Evolutionary conservation across 2,888 invertebrate species (phyloP).

Genomic region (Dasypolia templi): DNA sequence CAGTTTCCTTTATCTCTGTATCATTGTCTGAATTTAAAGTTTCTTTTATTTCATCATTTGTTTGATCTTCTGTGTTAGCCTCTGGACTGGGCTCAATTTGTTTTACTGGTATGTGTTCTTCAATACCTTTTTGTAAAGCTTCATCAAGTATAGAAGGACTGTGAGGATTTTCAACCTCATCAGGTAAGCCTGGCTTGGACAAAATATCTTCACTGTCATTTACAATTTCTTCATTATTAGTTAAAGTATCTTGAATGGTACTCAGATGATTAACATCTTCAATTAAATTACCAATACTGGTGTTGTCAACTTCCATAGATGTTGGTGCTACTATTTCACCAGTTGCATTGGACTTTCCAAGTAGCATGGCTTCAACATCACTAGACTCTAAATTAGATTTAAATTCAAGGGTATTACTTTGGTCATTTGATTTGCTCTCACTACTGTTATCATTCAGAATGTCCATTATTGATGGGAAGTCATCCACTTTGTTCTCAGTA

Average conservation of each 20-base stretch:
- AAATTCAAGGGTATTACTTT: constrained; percentile 74
- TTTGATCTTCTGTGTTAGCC: constrained; percentile 13
- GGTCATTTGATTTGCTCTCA: constrained; percentile 71
- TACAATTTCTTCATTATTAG: constrained; percentile 51
- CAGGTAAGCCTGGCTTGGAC: constrained; percentile 59
- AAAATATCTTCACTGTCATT: constrained; percentile 55
- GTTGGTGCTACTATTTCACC: constrained; percentile 68
- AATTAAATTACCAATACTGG: constrained; percentile 75
- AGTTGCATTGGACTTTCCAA: constrained; percentile 77
- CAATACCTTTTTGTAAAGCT: constrained; percentile 80
- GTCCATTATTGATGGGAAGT: constrained; percentile 89
- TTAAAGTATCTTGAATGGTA: constrained; percentile 64
- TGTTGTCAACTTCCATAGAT: constrained; percentile 80
- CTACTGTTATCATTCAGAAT: constrained; percentile 83
- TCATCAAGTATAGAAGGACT: constrained; percentile 87
- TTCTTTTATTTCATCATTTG: constrained; percentile 24
- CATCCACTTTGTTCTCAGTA: constrained; percentile 77
- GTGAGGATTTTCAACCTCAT: constrained; percentile 78
- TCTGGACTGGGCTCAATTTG: constrained; percentile 37
- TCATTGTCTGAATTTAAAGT: constrained; percentile 35
- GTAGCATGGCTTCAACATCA: constrained; percentile 88
- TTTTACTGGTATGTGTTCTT: constrained; percentile 77
- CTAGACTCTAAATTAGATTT: constrained; percentile 83
- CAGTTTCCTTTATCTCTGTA: constrained; percentile 46
- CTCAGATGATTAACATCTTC: constrained; percentile 76